Percentiles rank a stretch among this genome's conserved stretches.
phyloP scores from a whole-genome alignment of 2,888 invertebrate genomes.

The Drosophila stalkeri region DNA sequence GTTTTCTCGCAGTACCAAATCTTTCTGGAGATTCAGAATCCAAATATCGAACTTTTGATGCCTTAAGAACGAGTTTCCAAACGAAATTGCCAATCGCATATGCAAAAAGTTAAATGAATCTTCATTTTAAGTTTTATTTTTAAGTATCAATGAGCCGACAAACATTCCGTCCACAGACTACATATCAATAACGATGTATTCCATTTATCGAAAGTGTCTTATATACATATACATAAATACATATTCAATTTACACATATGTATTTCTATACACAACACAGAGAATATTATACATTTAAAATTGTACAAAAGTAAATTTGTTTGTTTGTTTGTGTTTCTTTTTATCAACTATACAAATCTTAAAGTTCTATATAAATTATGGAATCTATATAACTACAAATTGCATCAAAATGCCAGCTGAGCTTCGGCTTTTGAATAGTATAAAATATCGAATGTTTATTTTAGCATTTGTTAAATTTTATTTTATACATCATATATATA shows the following conservation, averaged over 20 bases:
- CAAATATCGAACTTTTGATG: slow-evolving; percentile 91
- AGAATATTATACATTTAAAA: slow-evolving; percentile 32
- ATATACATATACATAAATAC: slow-evolving; percentile 13
- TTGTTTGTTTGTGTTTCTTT: slow-evolving; percentile 20
- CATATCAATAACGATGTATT: slow-evolving; percentile 26
- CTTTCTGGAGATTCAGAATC: slow-evolving; percentile 92
- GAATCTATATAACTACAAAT: background rate
- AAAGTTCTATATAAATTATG: slow-evolving; percentile 8
- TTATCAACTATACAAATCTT: slow-evolving; percentile 16
- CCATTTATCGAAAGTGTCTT: slow-evolving; percentile 48
- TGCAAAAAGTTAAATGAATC: background rate
- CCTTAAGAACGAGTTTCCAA: slow-evolving; percentile 58
- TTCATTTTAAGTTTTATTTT: slow-evolving; percentile 21
- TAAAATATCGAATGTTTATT: slow-evolving; percentile 64
- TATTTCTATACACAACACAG: slow-evolving; percentile 30
- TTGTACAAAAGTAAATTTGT: slow-evolving; percentile 54
- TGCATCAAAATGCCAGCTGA: background rate
- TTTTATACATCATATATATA: slow-evolving; percentile 47
- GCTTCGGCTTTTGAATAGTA: slow-evolving; percentile 24
- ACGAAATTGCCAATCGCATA: background rate
- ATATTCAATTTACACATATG: slow-evolving; percentile 39
- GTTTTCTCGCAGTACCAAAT: slow-evolving; percentile 94
- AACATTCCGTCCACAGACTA: slow-evolving; percentile 57
- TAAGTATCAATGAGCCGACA: slow-evolving; percentile 27
- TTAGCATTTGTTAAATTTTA: slow-evolving; percentile 44